A percentile compares a stretch with the other conserved stretches of the same genome.
These are phyloP conservation scores for Scomber colias DNA, from an alignment of 2,113 vertebrate species.

Conservation along the genomic window DNA sequence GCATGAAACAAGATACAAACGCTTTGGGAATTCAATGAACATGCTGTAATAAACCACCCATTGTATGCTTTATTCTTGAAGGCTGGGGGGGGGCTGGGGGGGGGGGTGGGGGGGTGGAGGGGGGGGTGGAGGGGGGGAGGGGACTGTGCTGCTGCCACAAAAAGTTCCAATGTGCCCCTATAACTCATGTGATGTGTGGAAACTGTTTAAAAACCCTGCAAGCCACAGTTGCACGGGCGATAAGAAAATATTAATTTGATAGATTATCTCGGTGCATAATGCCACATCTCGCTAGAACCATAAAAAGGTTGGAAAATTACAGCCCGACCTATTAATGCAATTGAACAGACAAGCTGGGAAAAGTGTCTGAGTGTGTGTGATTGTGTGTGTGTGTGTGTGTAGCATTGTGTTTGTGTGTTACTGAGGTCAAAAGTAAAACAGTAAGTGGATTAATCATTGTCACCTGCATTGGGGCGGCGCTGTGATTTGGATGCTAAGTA, in stretches of 20 bases:
- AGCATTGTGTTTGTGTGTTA: conserved; percentile 9
- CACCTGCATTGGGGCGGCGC: conserved; percentile 3
- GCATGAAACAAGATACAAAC: conserved; percentile 41
- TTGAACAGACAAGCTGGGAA: conserved; percentile 19
- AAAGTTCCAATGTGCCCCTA: conserved; percentile 7
- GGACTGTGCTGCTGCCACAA: not conserved
- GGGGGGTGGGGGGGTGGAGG: too few species aligned
- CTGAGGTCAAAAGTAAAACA: conserved; percentile 45
- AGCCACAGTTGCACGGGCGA: conserved; percentile 9
- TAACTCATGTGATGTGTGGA: conserved; percentile 26
- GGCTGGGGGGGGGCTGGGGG: too few species aligned
- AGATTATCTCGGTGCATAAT: conserved; percentile 25
- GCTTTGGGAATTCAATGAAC: conserved; percentile 46
- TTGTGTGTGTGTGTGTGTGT: not conserved
- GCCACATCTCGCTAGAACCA: conserved; percentile 16
- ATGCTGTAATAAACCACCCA: conserved; percentile 39
- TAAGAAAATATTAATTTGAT: conserved; percentile 49
- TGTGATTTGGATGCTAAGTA: conserved; percentile 30
- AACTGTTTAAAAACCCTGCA: not conserved
- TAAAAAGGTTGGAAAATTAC: conserved; percentile 5
- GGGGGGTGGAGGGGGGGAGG: too few species aligned
- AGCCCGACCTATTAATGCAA: conserved; percentile 10
- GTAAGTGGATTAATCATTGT: conserved; percentile 58
- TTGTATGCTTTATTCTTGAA: conserved; percentile 25
- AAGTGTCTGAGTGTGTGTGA: not conserved